Evolutionary conservation across 2,113 vertebrate genomes (phyloP).

Genomic region (Urocitellus parryii): DNA sequence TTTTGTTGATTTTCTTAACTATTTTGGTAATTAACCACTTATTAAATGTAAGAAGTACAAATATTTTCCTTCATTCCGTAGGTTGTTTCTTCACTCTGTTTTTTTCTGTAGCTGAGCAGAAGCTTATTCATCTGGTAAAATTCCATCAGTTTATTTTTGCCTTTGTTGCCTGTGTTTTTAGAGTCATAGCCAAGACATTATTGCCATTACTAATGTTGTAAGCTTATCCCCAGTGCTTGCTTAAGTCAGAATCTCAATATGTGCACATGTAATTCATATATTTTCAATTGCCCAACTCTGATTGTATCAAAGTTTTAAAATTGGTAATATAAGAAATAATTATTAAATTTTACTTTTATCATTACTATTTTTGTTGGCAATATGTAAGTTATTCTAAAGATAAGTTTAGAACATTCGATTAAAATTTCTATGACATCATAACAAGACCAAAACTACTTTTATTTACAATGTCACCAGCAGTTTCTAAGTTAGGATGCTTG

Average conservation of each 20-base stretch:
- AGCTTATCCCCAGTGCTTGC: accelerated
- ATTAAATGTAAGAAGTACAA: neutral
- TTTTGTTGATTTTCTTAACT: neutral
- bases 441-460: neutral
- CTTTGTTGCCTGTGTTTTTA: neutral
- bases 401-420: neutral
- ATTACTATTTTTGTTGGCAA: neutral
- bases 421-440: neutral
- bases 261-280: neutral
- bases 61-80: neutral
- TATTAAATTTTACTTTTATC: neutral
- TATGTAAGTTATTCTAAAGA: neutral
- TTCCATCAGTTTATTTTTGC: neutral
- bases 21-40: neutral
- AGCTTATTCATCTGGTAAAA: neutral
- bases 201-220: neutral
- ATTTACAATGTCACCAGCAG: neutral
- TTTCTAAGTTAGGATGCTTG: neutral
- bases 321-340: neutral
- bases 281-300: neutral
- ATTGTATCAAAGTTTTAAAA: neutral
- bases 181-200: neutral
- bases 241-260: slow-evolving; percentile 4
- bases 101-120: neutral
- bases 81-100: neutral